Conservation (phyloP, 2,113 vertebrate genomes). For the Pluvianellus socialis region DNA sequence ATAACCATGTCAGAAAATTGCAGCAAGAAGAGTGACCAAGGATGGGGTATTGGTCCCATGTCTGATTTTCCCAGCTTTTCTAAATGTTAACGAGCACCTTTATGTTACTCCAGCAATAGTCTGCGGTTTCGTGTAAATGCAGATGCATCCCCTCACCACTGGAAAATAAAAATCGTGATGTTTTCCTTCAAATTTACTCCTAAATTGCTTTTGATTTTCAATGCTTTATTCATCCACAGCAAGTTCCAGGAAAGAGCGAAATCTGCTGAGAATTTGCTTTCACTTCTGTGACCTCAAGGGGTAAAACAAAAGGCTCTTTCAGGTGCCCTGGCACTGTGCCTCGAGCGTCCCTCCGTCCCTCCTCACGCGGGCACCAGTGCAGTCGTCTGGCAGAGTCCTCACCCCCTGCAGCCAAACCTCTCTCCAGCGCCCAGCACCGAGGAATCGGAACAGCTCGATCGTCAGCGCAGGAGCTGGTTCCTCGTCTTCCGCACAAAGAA, state of each 20-base stretch:
- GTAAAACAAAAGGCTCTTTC: constrained; percentile 68
- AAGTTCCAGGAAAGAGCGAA: constrained; percentile 65
- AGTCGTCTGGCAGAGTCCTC: not conserved
- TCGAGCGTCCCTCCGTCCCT: not conserved
- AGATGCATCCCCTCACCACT: not conserved
- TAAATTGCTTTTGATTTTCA: constrained; percentile 50
- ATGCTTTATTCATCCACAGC: constrained; percentile 38
- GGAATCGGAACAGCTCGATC: not conserved
- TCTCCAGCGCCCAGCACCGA: not conserved
- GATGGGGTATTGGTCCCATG: not conserved
- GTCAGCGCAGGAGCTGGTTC: not conserved
- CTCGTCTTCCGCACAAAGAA: not conserved
- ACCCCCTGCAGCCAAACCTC: not conserved
- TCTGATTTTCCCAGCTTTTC: not conserved
- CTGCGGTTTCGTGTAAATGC: not conserved
- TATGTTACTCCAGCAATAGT: not conserved
- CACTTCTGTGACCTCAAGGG: constrained; percentile 56
- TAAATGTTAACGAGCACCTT: not conserved
- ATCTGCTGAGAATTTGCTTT: constrained; percentile 60
- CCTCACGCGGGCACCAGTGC: not conserved
- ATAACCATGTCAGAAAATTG: not conserved
- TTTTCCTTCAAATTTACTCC: constrained; percentile 36
- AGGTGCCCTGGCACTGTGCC: constrained; percentile 39
- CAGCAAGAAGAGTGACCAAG: not conserved
- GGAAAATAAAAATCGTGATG: not conserved